These are phyloP conservation scores for Galleria mellonella DNA, from an alignment of 1,140 invertebrate species.

Conservation along the genomic window DNA sequence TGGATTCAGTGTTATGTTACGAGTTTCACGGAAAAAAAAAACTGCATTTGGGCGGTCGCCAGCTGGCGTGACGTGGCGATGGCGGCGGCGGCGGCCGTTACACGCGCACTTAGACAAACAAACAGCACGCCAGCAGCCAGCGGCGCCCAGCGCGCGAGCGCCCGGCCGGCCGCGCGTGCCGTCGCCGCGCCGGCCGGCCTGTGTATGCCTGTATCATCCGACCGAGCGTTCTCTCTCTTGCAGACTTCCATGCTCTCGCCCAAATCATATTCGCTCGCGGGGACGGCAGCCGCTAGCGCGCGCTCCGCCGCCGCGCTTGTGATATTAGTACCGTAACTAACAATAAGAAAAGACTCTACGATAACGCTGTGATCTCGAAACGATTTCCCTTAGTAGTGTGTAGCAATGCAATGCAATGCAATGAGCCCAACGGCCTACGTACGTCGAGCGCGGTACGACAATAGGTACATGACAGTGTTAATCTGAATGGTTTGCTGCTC, in stretches of 20 bases:
- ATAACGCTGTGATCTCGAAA: constrained; percentile 59
- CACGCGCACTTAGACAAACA: constrained; percentile 2
- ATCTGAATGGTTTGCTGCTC: constrained; percentile 70
- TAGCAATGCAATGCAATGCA: constrained; percentile 44
- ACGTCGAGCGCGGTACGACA: constrained; percentile 32
- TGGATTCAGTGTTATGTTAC: constrained; percentile 15
- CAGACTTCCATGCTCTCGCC: constrained; percentile 84
- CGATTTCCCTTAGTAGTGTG: constrained; percentile 50
- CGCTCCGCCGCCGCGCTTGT: constrained; percentile 31
- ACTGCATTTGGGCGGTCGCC: constrained; percentile 7
- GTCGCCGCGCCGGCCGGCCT: not conserved
- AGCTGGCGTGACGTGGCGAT: constrained; percentile 2
- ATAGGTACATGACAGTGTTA: constrained; percentile 57
- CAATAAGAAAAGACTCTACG: constrained; percentile 50
- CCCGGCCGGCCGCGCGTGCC: not conserved
- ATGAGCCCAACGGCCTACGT: constrained; percentile 31
- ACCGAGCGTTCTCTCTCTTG: constrained; percentile 74
- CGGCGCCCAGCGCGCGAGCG: not conserved
- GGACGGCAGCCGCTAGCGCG: constrained; percentile 74
- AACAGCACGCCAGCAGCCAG: not conserved
- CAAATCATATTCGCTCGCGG: constrained; percentile 80
- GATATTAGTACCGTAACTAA: constrained; percentile 52
- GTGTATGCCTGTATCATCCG: constrained; percentile 25
- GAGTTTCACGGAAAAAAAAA: not conserved
- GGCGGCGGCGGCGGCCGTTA: too few species aligned